Conservation (phyloP, 2,113 vertebrate genomes). For the Tor tambroides region DNA sequence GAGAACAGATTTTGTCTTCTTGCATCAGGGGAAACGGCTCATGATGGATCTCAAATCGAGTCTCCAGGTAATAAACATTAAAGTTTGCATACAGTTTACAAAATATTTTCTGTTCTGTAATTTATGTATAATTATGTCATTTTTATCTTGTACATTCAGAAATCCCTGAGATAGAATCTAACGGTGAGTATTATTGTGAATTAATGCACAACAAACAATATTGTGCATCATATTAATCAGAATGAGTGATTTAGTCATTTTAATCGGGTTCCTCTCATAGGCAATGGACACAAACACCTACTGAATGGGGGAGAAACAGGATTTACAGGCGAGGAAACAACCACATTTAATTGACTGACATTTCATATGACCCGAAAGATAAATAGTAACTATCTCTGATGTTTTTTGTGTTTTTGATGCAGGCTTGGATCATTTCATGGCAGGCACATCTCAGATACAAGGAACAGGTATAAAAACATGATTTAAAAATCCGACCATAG, state of each 20-base stretch:
- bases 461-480: slow-evolving; percentile 43
- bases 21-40: slow-evolving; percentile 42
- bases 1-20: slow-evolving; percentile 27
- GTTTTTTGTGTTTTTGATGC: slow-evolving; percentile 19
- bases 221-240: not conserved
- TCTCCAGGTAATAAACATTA: slow-evolving; percentile 45
- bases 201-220: not conserved
- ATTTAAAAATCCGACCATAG: not conserved
- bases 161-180: slow-evolving; percentile 58
- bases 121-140: not conserved
- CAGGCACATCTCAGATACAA: slow-evolving; percentile 51
- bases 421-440: slow-evolving; percentile 52
- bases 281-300: slow-evolving; percentile 74
- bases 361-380: not conserved
- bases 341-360: not conserved
- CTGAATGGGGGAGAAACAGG: slow-evolving; percentile 61
- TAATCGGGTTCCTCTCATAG: slow-evolving; percentile 54
- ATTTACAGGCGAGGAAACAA: slow-evolving; percentile 63
- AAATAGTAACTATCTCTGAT: not conserved
- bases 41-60: slow-evolving; percentile 53
- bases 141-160: slow-evolving; percentile 40
- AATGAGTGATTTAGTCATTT: not conserved
- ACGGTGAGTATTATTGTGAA: slow-evolving; percentile 56
- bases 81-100: not conserved
- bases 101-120: not conserved